Evolutionary conservation across 2,797 vertebrate species (phyloP).

Genomic region (Dermochelys coriacea): DNA sequence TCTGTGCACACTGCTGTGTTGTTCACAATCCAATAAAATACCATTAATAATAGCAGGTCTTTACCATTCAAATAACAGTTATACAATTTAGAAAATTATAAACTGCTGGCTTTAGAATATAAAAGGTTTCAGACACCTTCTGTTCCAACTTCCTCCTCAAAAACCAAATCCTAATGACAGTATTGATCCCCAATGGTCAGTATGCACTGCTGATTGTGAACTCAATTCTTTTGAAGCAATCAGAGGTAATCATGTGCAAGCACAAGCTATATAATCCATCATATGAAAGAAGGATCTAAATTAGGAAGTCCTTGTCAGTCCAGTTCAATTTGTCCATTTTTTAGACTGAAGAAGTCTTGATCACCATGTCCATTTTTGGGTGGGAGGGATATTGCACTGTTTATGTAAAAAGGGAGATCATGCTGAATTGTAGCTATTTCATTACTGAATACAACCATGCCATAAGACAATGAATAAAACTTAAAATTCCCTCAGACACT

Average conservation of each 20-base stretch:
- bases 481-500: not conserved
- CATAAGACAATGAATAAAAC: not conserved
- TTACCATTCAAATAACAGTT: not conserved
- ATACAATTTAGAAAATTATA: not conserved
- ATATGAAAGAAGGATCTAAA: not conserved
- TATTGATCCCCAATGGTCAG: not conserved
- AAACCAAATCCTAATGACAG: not conserved
- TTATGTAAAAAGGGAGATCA: not conserved
- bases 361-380: not conserved
- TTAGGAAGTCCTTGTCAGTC: not conserved
- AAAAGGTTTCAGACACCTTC: not conserved
- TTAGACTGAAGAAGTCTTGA: not conserved
- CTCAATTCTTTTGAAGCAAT: not conserved
- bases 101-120: not conserved
- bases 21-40: not conserved
- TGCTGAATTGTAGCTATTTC: not conserved
- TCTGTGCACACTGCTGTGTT: not conserved
- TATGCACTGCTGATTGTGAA: not conserved
- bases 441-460: not conserved
- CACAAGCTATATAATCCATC: not conserved
- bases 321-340: not conserved
- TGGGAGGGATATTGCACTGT: not conserved
- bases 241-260: not conserved
- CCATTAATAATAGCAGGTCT: not conserved
- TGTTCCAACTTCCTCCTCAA: not conserved